A percentile compares a stretch with the other conserved stretches of the same genome.
Conservation (phyloP, 1,140 invertebrate species). For the Drusus annulatus region DNA sequence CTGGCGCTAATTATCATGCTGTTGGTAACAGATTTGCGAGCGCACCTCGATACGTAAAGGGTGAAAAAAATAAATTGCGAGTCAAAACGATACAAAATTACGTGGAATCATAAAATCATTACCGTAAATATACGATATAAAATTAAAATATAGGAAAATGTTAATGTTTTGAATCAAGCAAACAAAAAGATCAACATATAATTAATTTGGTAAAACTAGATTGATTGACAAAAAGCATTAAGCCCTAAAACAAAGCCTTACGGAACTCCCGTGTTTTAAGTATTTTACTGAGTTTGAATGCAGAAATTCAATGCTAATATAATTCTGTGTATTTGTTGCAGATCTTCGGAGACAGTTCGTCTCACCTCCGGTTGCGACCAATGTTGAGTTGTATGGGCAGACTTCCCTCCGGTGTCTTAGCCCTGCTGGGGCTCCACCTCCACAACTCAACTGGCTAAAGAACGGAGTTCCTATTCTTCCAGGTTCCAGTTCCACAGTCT, state of each 20-base stretch:
- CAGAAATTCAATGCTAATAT: no score
- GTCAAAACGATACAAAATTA: not conserved
- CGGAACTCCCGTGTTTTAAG: no score
- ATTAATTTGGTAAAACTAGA: no score
- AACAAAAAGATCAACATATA: no score
- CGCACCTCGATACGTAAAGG: constrained; percentile 20
- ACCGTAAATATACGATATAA: no score
- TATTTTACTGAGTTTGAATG: no score
- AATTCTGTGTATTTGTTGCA: constrained; percentile 61
- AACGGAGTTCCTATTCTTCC: constrained; percentile 79
- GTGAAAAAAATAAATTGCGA: not conserved
- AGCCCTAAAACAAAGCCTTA: no score
- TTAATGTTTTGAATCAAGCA: no score
- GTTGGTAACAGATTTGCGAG: constrained; percentile 43
- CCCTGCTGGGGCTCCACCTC: constrained; percentile 89
- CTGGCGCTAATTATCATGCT: constrained; percentile 28
- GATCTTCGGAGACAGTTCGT: constrained; percentile 90
- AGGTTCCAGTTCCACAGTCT: constrained; percentile 71
- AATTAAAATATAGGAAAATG: no score
- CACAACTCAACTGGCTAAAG: constrained; percentile 87
- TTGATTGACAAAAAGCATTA: no score
- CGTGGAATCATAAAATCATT: not conserved
- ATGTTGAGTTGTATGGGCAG: constrained; percentile 87
- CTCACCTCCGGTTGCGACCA: constrained; percentile 85
- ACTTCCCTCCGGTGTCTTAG: constrained; percentile 92